phyloP scores from a whole-genome alignment of 2,797 vertebrate genomes.

The Harpagifer antarcticus region DNA sequence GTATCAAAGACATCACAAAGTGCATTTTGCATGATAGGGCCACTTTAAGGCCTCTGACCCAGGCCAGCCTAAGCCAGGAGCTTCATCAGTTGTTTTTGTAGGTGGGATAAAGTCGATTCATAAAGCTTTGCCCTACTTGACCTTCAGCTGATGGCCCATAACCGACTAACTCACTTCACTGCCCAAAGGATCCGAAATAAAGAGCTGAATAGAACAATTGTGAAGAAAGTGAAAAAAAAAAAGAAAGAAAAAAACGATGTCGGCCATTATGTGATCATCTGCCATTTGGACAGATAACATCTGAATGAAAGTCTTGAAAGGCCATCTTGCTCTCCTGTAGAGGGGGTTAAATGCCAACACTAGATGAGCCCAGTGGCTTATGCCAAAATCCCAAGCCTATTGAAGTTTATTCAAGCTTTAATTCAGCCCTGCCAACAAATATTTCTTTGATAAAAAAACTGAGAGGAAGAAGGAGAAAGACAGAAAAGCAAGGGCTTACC shows the following conservation, averaged over 20 bases:
- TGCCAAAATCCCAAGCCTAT: constrained; percentile 54
- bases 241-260: constrained; percentile 29
- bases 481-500: constrained; percentile 30
- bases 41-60: constrained; percentile 17
- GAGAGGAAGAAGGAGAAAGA: constrained; percentile 8
- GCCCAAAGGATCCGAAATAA: constrained; percentile 60
- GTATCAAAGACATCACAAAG: no score
- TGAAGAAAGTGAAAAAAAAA: constrained; percentile 44
- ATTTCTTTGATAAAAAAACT: constrained; percentile 56
- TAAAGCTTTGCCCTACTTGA: constrained; percentile 54
- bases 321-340: constrained; percentile 37
- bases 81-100: constrained; percentile 55
- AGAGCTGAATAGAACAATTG: constrained; percentile 51
- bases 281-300: constrained; percentile 49
- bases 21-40: no score
- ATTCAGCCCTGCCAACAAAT: constrained; percentile 62
- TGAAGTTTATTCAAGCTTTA: constrained; percentile 67
- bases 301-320: constrained; percentile 55
- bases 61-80: constrained; percentile 20
- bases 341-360: constrained; percentile 58
- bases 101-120: constrained; percentile 67
- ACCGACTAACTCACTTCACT: constrained; percentile 48
- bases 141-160: constrained; percentile 52
- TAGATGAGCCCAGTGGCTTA: constrained; percentile 43
- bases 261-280: constrained; percentile 24